Evolutionary conservation across 2,113 vertebrate genomes (phyloP), one percentile per base, ranked within the genome.

Genomic region (Falco punctatus): DNA sequence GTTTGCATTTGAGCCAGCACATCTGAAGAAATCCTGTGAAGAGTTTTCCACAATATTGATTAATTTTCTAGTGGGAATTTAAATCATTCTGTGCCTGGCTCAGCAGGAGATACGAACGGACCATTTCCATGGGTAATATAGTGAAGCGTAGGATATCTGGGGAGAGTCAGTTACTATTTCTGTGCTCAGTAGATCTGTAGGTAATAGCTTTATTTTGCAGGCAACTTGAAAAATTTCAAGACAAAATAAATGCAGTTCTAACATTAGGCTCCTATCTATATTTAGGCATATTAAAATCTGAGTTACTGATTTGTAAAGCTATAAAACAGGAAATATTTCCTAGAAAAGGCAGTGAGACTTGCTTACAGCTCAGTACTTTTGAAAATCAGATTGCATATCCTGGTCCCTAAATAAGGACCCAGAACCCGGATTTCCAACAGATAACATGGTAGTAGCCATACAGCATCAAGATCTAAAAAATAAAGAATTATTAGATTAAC

Each of bases 51-150:
- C 46, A 38, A 38, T 86, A 61, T 51, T 92, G 88, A 81, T 92
- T 90, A n/a, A 30, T 80, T 85, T 85, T 94, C 64, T 69, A 74
- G 40, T 67, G 78, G 82, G 67, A 86, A 73, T 91, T 96, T 73
- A 72, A 86, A 75, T 93, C 46, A 38, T 59, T 96, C 96, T 75
- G n/a, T 28, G 70, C 62, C 85, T 91, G 51, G 21, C 75, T 91
- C 35, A 83, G 64, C 51, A 42, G 61, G 33, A 32, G 81, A 27
- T 51, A 38, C 13, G 59, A 66, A 66, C 61, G 40, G 28, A 81
- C 33, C 1, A 0, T 80, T 93, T 88, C 42, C 42, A n/a, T 52
- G 22, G 65, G 49, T 20, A 51, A 10, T 44, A 54, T 12, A 48
- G 35, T 49, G 54, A 93, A 83, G 17, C 35, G 12, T 7, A 51